These are phyloP conservation scores for Premnoplex brunnescens DNA, from an alignment of 2,797 vertebrate genomes.

Conservation along the genomic window DNA sequence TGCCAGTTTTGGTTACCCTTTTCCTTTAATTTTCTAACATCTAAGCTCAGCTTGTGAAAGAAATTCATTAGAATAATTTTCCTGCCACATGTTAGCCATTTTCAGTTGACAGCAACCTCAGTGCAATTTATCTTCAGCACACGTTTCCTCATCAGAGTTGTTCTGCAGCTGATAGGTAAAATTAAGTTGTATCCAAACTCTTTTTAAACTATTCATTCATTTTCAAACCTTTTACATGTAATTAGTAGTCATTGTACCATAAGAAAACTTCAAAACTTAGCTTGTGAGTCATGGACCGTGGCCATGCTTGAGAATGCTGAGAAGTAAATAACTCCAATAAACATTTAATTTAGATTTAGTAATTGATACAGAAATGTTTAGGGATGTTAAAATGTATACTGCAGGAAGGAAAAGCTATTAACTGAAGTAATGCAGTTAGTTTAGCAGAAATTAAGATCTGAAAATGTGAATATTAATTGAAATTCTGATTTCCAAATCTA, in stretches of 20 bases:
- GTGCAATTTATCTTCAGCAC: neutral
- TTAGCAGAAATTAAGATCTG: constrained; percentile 30
- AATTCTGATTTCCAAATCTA: constrained; percentile 29
- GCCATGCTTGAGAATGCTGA: constrained; percentile 8
- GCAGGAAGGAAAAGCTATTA: constrained; percentile 52
- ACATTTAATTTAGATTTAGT: constrained; percentile 66
- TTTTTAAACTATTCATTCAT: constrained; percentile 45
- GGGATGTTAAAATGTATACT: constrained; percentile 25
- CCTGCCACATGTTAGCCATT: neutral
- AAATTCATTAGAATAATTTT: neutral
- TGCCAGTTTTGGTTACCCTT: neutral
- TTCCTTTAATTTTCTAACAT: neutral
- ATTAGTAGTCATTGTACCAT: constrained; percentile 53
- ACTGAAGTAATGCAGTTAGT: neutral
- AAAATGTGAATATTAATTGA: constrained; percentile 47
- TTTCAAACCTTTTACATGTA: constrained; percentile 54
- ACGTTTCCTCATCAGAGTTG: neutral
- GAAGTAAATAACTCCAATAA: constrained; percentile 58
- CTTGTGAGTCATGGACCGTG: neutral
- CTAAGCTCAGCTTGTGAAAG: neutral
- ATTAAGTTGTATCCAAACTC: constrained; percentile 25
- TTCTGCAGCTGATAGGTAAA: constrained; percentile 30
- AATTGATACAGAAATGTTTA: constrained; percentile 49
- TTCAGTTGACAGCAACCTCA: neutral
- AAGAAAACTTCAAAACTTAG: constrained; percentile 29